Conservation (phyloP, 1,140 invertebrate genomes). For the Drosophila jambulina region DNA sequence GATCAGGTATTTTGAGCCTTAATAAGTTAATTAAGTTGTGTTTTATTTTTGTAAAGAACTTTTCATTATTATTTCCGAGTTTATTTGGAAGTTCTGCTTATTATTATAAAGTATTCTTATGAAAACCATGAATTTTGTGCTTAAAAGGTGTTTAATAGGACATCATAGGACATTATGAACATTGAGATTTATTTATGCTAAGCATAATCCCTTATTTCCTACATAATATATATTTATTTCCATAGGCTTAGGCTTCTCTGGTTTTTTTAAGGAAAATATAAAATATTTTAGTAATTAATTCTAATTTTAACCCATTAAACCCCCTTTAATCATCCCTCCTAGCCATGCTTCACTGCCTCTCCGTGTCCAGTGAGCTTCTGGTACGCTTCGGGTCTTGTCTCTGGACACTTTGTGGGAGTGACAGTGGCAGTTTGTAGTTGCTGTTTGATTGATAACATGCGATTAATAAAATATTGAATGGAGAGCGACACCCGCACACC, state of each 20-base stretch:
- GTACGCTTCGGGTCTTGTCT: slow-evolving; percentile 27
- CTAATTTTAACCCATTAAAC: not conserved
- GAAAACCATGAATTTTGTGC: too few relatives aligned
- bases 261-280: not conserved
- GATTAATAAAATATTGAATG: slow-evolving; percentile 82
- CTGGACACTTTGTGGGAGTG: slow-evolving; percentile 36
- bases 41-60: too few relatives aligned
- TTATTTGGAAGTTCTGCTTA: too few relatives aligned
- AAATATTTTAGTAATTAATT: not conserved
- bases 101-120: too few relatives aligned
- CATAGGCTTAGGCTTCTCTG: not conserved
- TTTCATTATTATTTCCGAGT: too few relatives aligned
- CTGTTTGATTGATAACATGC: slow-evolving; percentile 81
- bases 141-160: too few relatives aligned
- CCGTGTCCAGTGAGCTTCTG: slow-evolving; percentile 23
- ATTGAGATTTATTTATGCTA: not conserved
- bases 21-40: too few relatives aligned
- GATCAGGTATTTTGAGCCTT: too few relatives aligned
- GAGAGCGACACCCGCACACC: slow-evolving; percentile 51
- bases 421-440: slow-evolving; percentile 63
- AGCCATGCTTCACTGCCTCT: slow-evolving; percentile 6
- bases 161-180: too few relatives aligned
- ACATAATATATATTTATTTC: not conserved
- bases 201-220: not conserved
- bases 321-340: not conserved